Evolutionary conservation across 2,797 vertebrate species (phyloP).

Genomic region (Perdix hodgsoniae): DNA sequence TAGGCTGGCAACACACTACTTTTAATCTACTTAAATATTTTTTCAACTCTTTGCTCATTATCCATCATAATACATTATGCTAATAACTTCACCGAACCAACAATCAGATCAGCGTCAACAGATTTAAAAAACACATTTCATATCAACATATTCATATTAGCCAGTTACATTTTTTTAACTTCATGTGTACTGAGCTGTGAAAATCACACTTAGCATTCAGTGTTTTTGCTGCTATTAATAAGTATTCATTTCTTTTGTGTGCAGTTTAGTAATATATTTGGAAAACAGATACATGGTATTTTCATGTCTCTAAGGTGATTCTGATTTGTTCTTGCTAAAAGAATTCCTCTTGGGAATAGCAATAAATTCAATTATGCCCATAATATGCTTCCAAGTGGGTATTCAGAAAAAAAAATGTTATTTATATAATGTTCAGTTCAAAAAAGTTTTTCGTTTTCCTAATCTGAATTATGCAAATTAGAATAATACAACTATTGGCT

Average conservation of each 20-base stretch:
- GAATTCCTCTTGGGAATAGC: slow-evolving; percentile 40
- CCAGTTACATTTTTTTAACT: not conserved
- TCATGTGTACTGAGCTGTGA: not conserved
- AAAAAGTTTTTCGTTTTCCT: not conserved
- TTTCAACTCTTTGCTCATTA: not conserved
- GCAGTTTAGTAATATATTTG: slow-evolving; percentile 45
- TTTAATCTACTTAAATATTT: not conserved
- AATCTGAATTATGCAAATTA: not conserved
- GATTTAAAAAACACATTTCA: not conserved
- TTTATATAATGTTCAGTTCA: not conserved
- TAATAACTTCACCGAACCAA: not conserved
- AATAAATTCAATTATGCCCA: slow-evolving; percentile 61
- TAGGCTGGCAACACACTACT: not conserved
- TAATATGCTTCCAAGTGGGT: slow-evolving; percentile 17
- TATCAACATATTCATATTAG: not conserved
- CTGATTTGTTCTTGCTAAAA: slow-evolving; percentile 52
- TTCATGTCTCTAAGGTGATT: slow-evolving; percentile 27
- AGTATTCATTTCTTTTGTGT: slow-evolving; percentile 29
- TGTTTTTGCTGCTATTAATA: slow-evolving; percentile 49
- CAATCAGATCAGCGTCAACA: not conserved
- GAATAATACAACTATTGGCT: not conserved
- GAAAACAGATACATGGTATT: slow-evolving; percentile 52
- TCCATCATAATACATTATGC: not conserved
- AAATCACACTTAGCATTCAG: slow-evolving; percentile 34
- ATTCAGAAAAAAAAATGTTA: slow-evolving; percentile 17